Conservation (phyloP, 1,140 invertebrate genomes). For the Drosophila carrolli region DNA sequence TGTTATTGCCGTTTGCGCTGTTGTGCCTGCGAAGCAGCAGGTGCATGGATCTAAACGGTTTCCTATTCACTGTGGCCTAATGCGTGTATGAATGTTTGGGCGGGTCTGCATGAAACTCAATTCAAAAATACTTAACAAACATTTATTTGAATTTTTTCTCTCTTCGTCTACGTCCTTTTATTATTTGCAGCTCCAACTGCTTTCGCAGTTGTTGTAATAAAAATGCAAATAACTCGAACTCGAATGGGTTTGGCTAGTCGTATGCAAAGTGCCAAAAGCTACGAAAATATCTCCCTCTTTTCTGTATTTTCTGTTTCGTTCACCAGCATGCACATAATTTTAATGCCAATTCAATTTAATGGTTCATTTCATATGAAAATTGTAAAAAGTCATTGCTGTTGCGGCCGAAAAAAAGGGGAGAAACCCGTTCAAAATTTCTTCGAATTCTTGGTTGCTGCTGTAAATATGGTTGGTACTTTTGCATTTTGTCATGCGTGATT, state of each 20-base stretch:
- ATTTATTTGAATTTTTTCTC: slow-evolving; percentile 76
- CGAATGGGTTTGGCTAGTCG: slow-evolving; percentile 65
- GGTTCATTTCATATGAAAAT: slow-evolving; percentile 83
- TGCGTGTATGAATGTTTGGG: slow-evolving; percentile 40
- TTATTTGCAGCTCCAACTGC: slow-evolving; percentile 47
- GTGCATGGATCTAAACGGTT: slow-evolving; percentile 58
- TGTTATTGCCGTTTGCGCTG: slow-evolving; percentile 44
- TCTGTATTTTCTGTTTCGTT: slow-evolving; percentile 27
- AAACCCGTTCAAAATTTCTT: slow-evolving; percentile 37
- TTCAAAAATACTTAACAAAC: slow-evolving; percentile 83
- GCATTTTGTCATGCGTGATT: slow-evolving; percentile 81
- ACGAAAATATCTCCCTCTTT: slow-evolving; percentile 15
- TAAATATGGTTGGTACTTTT: slow-evolving; percentile 53
- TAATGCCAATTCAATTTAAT: slow-evolving; percentile 84
- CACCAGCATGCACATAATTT: slow-evolving; percentile 72
- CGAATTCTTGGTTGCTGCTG: slow-evolving; percentile 28
- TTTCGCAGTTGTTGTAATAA: slow-evolving; percentile 77
- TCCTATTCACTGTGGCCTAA: slow-evolving; percentile 54
- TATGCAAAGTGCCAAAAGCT: slow-evolving; percentile 81
- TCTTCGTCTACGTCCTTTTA: slow-evolving; percentile 13
- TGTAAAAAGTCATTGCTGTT: slow-evolving; percentile 82
- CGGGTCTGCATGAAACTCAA: slow-evolving; percentile 66
- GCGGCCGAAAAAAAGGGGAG: slow-evolving; percentile 61
- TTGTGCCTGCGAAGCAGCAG: slow-evolving; percentile 67
- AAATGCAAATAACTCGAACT: slow-evolving; percentile 78